Base-by-base conservation (phyloP, 2,797 vertebrate species). In the Sitta carolinensis region DNA sequence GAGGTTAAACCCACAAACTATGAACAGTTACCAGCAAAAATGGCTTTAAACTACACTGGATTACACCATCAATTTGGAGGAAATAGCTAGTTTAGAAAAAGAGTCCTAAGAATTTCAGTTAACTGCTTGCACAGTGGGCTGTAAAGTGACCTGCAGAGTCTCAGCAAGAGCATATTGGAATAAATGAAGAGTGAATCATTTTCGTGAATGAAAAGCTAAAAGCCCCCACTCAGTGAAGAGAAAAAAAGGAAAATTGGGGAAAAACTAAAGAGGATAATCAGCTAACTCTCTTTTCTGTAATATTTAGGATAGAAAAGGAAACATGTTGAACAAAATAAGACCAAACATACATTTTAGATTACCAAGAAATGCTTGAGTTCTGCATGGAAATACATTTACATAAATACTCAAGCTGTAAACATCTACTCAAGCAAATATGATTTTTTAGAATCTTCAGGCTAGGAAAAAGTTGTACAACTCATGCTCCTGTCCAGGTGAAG, bases 21-120 rank as follows among this genome's bases (percentile, higher is more conserved):
- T 62, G 54, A 66, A 92, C 55, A 45, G 63, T 42, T 62, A 51
- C 70, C 12, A 57, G 29, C 70, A 96, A 90, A 96, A 96, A 95
- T 92, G 48, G 40, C 48, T 96, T 88, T 81, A 91, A 88, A 77
- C 45, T 80, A 55, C 69, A 42, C 17, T 30, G 27, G 32, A 92
- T 76, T 74, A 90, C 12, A 18, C 36, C 86, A 86, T 87, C 87
- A 85, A 68, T 95, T 93, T 84, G n/a, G 58, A 89, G 68, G 69
- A 96, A 96, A 95, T 40, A 57, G 64, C 77, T 96, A 93, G 84
- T 95, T 96, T 87, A 95, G 36, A 82, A 90, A 75, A 73, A 80
- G 51, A 51, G 52, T 54, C 69, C 59, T 66, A 92, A 75, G 72
- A 85, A 94, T 93, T 89, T 95, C 87, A 87, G 67, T 90, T 96